Percentiles rank a stretch among this genome's conserved stretches.
Evolutionary conservation across 1,140 invertebrate genomes (phyloP).

Genomic region (Calosoma granatense): DNA sequence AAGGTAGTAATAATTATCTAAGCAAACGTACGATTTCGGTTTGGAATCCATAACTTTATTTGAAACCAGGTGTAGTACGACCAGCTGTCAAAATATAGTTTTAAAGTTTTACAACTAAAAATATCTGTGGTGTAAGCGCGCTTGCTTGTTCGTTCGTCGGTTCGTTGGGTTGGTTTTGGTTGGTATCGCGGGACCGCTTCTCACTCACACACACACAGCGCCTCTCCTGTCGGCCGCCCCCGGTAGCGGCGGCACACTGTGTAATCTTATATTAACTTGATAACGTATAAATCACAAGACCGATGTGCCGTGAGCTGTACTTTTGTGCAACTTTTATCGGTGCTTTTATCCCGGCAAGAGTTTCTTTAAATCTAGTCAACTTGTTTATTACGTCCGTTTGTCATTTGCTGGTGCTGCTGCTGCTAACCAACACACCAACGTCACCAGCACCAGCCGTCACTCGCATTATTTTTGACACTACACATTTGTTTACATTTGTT

Average conservation of each 20-base stretch:
- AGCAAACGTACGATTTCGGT: too few species aligned
- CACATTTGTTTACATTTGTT: background rate
- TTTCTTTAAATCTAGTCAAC: slow-evolving; percentile 5
- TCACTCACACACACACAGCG: too few species aligned
- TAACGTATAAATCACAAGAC: slow-evolving; percentile 6
- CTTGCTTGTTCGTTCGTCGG: too few species aligned
- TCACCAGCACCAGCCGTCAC: background rate
- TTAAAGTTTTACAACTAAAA: too few species aligned
- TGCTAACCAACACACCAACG: background rate
- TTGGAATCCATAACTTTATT: too few species aligned
- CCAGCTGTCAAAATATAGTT: too few species aligned
- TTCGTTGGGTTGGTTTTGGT: too few species aligned
- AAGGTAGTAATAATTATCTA: too few species aligned
- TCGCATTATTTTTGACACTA: background rate
- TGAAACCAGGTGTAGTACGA: too few species aligned
- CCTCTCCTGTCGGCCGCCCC: background rate
- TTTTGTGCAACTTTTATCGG: slow-evolving; percentile 8
- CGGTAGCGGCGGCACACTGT: background rate
- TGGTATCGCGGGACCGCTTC: too few species aligned
- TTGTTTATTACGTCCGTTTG: slow-evolving; percentile 8
- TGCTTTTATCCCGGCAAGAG: slow-evolving; percentile 5
- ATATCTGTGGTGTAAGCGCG: too few species aligned
- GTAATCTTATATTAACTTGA: slow-evolving; percentile 8
- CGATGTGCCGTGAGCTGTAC: slow-evolving; percentile 4
- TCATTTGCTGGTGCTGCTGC: background rate